Conservation (phyloP, 2,113 vertebrate genomes). For the Hyaena hyaena region DNA sequence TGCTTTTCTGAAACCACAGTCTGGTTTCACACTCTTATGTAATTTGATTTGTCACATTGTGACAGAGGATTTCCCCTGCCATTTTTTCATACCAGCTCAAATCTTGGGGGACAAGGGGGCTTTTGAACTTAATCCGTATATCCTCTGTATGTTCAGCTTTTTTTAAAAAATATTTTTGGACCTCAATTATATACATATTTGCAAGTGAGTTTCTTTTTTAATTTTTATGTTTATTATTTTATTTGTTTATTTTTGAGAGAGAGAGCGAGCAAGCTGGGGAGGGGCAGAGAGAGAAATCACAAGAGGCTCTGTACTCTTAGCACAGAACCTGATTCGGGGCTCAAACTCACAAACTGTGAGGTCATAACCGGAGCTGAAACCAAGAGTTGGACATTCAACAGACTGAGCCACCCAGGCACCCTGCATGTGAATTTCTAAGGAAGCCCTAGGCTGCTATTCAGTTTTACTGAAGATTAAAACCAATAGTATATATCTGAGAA, state of each 20-base stretch:
- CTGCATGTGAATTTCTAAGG: background rate
- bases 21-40: background rate
- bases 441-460: background rate
- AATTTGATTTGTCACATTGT: background rate
- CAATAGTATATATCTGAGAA: background rate
- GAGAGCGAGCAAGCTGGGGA: no score
- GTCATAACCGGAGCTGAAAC: no score
- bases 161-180: background rate
- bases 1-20: slow-evolving; percentile 50
- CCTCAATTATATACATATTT: background rate
- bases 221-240: no score
- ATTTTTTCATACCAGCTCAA: background rate
- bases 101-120: background rate
- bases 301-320: no score
- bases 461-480: slow-evolving; percentile 30
- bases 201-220: background rate
- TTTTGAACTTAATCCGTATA: background rate
- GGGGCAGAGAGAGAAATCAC: no score
- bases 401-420: no score
- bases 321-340: no score
- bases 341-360: no score
- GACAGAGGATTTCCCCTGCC: slow-evolving; percentile 62
- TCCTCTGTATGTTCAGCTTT: background rate
- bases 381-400: no score
- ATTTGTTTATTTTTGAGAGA: no score